Conservation (phyloP, 2,113 vertebrate species). For the Perccottus glenii region DNA sequence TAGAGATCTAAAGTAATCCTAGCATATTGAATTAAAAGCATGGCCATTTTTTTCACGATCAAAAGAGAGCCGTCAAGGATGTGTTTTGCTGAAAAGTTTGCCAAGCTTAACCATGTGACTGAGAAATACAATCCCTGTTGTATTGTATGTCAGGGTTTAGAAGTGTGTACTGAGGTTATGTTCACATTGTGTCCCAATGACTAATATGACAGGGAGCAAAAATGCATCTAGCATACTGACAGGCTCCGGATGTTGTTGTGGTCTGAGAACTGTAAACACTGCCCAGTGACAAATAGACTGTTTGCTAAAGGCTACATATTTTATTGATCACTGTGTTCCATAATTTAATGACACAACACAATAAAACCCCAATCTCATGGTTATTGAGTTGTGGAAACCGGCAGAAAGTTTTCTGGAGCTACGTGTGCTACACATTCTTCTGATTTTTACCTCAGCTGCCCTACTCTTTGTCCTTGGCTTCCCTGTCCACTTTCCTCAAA, state of each 20-base stretch:
- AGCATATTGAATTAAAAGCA: constrained; percentile 39
- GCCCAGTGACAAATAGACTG: background rate
- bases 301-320: constrained; percentile 19
- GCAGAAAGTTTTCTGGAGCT: background rate
- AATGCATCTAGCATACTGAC: constrained; percentile 41
- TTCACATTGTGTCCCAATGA: constrained; percentile 12
- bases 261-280: constrained; percentile 6
- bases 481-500: constrained; percentile 9
- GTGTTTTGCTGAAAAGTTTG: constrained; percentile 14
- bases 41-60: constrained; percentile 28
- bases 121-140: background rate
- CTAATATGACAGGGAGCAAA: constrained; percentile 42
- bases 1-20: constrained; percentile 23
- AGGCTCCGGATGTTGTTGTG: constrained; percentile 56
- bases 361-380: constrained; percentile 1
- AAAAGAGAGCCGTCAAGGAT: background rate
- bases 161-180: constrained; percentile 35
- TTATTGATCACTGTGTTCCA: constrained; percentile 23
- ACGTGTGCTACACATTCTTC: background rate
- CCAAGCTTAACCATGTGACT: constrained; percentile 12
- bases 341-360: constrained; percentile 5
- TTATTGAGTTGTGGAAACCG: constrained; percentile 1
- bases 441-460: constrained; percentile 3
- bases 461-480: constrained; percentile 3
- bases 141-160: constrained; percentile 3